A percentile compares a stretch with the other conserved stretches of the same genome.
Evolutionary conservation across 2,888 invertebrate species (phyloP).

Genomic region (Ochropacha duplaris): DNA sequence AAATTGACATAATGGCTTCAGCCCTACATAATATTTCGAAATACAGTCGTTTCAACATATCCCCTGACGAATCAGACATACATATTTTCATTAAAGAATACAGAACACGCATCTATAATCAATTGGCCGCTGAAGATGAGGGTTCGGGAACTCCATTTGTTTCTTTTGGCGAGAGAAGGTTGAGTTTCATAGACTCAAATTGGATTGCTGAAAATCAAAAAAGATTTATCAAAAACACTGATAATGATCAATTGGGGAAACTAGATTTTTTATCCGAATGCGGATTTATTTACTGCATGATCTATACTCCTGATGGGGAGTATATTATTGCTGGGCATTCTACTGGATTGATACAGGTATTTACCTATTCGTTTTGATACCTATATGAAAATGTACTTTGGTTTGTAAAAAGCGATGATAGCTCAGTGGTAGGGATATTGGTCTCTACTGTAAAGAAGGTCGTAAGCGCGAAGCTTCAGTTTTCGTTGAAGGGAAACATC

Average conservation of each 20-base stretch:
- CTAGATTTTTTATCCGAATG: constrained; percentile 50
- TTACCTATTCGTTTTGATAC: not conserved
- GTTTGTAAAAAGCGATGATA: too few relatives aligned
- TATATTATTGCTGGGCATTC: constrained; percentile 73
- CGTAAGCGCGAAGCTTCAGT: too few relatives aligned
- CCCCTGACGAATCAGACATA: constrained; percentile 52
- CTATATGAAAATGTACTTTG: too few relatives aligned
- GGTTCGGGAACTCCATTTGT: constrained; percentile 33
- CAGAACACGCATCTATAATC: constrained; percentile 47
- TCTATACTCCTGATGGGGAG: constrained; percentile 69
- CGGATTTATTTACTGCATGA: constrained; percentile 60
- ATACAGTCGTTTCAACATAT: constrained; percentile 54
- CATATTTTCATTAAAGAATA: constrained; percentile 54
- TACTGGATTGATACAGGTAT: constrained; percentile 80
- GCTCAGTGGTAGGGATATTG: too few relatives aligned
- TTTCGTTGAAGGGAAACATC: too few relatives aligned
- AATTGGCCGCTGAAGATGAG: constrained; percentile 42
- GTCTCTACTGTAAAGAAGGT: too few relatives aligned
- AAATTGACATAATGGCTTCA: constrained; percentile 33
- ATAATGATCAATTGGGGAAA: constrained; percentile 42
- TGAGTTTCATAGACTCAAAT: constrained; percentile 29
- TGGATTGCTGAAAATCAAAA: constrained; percentile 62
- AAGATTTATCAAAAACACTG: constrained; percentile 56
- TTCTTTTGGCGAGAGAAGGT: constrained; percentile 53
- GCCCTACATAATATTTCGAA: constrained; percentile 36